Evolutionary conservation across 2,888 invertebrate genomes (phyloP).

Genomic region (Julus scandinavius): DNA sequence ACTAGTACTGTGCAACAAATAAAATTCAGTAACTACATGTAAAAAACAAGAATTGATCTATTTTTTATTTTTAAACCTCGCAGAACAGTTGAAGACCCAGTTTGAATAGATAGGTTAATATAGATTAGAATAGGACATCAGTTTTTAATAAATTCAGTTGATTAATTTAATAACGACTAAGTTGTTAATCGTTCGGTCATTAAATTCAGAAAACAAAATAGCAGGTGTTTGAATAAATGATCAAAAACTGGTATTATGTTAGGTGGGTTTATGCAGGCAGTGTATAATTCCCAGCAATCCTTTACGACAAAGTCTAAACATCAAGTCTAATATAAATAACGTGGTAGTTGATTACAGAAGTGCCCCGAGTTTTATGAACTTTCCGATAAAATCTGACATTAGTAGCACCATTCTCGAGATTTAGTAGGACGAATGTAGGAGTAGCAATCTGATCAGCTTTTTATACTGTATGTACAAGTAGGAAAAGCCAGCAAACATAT

Average conservation of each 20-base stretch:
- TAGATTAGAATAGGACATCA: too few species aligned
- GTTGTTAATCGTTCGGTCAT: not conserved
- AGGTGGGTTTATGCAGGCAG: not conserved
- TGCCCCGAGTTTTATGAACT: slow-evolving; percentile 35
- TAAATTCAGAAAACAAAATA: not conserved
- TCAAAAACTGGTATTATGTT: not conserved
- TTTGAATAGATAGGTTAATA: too few species aligned
- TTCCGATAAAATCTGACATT: slow-evolving; percentile 27
- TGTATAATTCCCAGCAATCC: not conserved
- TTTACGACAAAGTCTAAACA: not conserved
- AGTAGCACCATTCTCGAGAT: slow-evolving; percentile 9
- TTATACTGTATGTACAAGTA: not conserved
- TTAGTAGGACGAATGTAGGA: slow-evolving; percentile 42
- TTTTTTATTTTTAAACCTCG: too few species aligned
- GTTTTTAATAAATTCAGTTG: not conserved
- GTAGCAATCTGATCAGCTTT: slow-evolving; percentile 12
- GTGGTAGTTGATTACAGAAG: not conserved
- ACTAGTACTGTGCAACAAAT: too few species aligned
- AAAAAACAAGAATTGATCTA: too few species aligned
- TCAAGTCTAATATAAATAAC: not conserved
- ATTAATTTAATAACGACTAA: not conserved
- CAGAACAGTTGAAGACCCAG: too few species aligned
- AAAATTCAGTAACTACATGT: too few species aligned
- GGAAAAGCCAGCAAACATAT: not conserved
- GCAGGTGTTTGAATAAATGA: not conserved